Percentiles rank a stretch among this genome's conserved stretches.
Conservation (phyloP, 2,113 vertebrate genomes). For the Saimiri boliviensis region DNA sequence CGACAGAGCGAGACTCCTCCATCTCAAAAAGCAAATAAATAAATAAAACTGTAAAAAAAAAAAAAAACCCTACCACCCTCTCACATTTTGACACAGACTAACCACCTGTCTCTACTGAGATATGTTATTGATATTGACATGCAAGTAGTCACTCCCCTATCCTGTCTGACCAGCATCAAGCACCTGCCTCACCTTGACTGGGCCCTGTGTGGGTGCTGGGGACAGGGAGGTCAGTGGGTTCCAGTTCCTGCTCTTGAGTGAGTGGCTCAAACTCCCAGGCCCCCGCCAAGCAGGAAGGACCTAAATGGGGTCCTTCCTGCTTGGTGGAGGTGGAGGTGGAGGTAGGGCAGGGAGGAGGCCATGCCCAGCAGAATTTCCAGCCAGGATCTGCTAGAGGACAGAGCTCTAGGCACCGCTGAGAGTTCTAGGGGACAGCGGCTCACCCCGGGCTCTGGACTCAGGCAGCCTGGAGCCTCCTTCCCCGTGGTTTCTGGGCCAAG, state of each 20-base stretch:
- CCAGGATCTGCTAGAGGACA: background rate
- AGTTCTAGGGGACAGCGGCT: background rate
- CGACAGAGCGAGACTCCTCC: too few species aligned
- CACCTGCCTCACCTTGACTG: background rate
- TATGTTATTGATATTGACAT: background rate
- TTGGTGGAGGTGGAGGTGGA: background rate
- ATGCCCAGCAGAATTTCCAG: background rate
- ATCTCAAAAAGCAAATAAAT: too few species aligned
- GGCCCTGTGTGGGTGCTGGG: background rate
- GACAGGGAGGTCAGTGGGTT: background rate
- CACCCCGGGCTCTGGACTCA: background rate
- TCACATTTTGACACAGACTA: background rate
- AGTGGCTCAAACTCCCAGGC: too few species aligned
- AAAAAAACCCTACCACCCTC: fast-evolving
- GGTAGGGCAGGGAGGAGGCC: background rate
- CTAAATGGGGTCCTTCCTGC: background rate
- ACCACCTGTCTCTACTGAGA: background rate
- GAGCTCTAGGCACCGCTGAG: background rate
- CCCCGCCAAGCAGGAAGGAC: background rate
- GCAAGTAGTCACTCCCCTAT: background rate
- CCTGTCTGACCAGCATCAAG: background rate
- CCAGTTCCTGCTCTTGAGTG: background rate
- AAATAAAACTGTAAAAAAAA: background rate
- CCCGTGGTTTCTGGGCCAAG: slow-evolving; percentile 33
- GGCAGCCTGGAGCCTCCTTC: background rate